Base-by-base conservation (phyloP, 2,113 vertebrate genomes). In the Cromileptes altivelis region DNA sequence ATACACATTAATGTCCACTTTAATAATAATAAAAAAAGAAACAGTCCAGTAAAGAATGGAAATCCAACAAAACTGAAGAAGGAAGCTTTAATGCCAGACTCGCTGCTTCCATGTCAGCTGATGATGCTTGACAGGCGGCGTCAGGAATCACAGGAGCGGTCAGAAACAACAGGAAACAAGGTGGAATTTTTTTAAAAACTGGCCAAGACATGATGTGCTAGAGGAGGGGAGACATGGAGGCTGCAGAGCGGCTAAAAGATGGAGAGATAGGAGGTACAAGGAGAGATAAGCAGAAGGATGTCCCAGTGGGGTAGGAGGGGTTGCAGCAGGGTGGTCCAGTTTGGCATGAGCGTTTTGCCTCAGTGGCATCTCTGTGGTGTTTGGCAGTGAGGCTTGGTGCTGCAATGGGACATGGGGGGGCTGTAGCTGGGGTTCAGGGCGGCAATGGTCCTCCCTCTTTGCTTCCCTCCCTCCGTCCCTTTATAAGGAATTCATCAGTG, bases 301-400 rank as follows among this genome's bases (percentile, higher is more conserved):
- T 89, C 72, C 74, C 60, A 17, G 69, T 30, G 68, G 58, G 52
- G 81, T n/a, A 33, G 62, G 74, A 68, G 77, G 58, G 70, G 88
- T n/a, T 65, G 70, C 40, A 75, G 84, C 50, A 58, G 71, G 88
- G 80, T 60, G 89, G 75, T 86, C 82, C 78, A 18, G 70, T 79
- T 68, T 33, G 63, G 61, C 64, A 75, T 77, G 55, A 64, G 82
- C 65, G 88, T 92, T 93, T 81, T 82, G 92, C 93, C 88, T 95
- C 90, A 89, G 88, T 86, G 79, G 81, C 91, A 84, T 92, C 85
- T 80, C 87, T 85, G 88, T 88, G 86, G 90, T 79, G 89, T 88
- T 92, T 94, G 92, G 94, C 93, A 93, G 90, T 85, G 83, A 90
- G 88, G 78, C 78, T 83, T 19, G 78, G 74, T 58, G 77, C 74